Percentiles rank a stretch among this genome's conserved stretches.
phyloP scores from a whole-genome alignment of 2,888 invertebrate species.

The Epirrhoe tristata region DNA sequence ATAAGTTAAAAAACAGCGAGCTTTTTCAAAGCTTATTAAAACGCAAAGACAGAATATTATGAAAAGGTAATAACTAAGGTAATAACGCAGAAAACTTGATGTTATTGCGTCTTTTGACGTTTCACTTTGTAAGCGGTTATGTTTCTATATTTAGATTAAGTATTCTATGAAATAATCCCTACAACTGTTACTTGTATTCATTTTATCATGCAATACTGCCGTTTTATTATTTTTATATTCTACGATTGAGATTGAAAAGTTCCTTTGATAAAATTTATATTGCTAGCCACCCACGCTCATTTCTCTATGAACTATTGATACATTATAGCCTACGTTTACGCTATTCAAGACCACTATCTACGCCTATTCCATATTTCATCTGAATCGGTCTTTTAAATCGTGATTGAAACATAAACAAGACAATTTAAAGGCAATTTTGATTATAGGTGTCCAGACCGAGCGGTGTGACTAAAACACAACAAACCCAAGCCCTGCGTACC shows the following conservation, averaged over 20 bases:
- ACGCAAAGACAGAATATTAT: conserved; percentile 6
- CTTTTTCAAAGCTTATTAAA: conserved; percentile 6
- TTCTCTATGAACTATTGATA: no score
- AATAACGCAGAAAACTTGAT: conserved; percentile 15
- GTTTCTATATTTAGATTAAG: background rate
- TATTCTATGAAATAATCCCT: background rate
- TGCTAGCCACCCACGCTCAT: no score
- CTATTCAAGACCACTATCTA: no score
- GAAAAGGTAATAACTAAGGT: conserved; percentile 15
- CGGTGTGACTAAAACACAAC: conserved; percentile 2
- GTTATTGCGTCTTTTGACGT: conserved; percentile 14
- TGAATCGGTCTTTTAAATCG: no score
- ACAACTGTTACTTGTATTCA: background rate
- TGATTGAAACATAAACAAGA: no score
- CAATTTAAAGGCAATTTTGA: background rate
- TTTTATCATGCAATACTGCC: background rate
- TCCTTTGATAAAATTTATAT: no score
- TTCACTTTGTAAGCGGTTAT: conserved; percentile 11
- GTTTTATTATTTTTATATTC: no score
- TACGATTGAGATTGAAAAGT: no score
- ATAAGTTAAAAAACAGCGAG: background rate
- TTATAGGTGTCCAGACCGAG: background rate
- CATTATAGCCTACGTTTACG: no score
- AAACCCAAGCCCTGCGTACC: conserved; percentile 7
- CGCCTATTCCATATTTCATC: no score